phyloP scores from a whole-genome alignment of 2,113 vertebrate genomes.

The Epinephelus cyanopodus region DNA sequence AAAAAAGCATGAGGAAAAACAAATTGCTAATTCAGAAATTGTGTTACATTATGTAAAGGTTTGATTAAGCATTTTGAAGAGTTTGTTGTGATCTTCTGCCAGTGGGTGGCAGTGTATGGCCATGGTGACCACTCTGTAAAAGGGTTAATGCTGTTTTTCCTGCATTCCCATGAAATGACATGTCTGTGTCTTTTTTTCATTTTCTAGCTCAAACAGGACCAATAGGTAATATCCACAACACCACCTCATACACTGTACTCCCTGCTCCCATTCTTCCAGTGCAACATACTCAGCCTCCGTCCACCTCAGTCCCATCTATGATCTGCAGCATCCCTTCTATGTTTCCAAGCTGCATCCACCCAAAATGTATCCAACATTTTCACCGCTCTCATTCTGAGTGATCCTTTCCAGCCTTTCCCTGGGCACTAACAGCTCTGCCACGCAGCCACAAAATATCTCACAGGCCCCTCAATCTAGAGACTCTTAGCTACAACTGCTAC shows the following conservation, averaged over 20 bases:
- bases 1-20: too few relatives aligned
- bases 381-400: background rate
- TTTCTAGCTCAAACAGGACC: slow-evolving; percentile 44
- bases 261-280: background rate
- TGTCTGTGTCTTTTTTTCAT: background rate
- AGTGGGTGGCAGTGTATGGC: too few relatives aligned
- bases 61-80: too few relatives aligned
- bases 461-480: background rate
- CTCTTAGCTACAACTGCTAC: background rate
- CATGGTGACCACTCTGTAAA: too few relatives aligned
- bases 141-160: background rate
- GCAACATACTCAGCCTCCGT: background rate
- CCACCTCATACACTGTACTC: background rate
- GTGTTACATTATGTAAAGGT: too few relatives aligned
- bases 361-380: background rate
- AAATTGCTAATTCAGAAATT: too few relatives aligned
- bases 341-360: background rate
- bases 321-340: background rate
- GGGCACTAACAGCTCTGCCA: rapidly evolving
- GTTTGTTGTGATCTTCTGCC: too few relatives aligned
- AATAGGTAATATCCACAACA: slow-evolving; percentile 41
- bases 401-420: background rate
- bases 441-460: background rate
- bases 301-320: background rate
- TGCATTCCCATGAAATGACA: background rate